These are phyloP conservation scores for Oeneis ivallda DNA, from an alignment of 2,888 invertebrate genomes.

Conservation along the genomic window DNA sequence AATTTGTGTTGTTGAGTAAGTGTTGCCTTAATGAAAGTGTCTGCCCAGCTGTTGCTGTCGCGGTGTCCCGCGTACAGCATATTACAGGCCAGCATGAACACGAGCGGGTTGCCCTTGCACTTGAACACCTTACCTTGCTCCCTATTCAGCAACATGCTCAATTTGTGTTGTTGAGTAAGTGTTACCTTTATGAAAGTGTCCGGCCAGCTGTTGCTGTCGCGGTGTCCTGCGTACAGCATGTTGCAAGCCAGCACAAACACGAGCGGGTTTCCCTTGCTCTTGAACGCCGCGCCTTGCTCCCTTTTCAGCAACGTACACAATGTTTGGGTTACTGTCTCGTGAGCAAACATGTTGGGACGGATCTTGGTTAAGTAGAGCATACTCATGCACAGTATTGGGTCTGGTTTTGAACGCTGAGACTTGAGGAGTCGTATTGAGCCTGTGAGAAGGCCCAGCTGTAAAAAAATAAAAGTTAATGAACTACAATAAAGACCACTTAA, in stretches of 20 bases:
- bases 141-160: conserved; percentile 90
- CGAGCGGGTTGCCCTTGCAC: conserved; percentile 91
- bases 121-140: too few relatives aligned
- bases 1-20: too few relatives aligned
- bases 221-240: conserved; percentile 89
- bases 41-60: too few relatives aligned
- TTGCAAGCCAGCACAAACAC: conserved; percentile 92
- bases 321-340: conserved; percentile 88
- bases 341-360: conserved; percentile 88
- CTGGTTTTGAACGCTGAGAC: conserved; percentile 90
- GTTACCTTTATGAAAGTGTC: conserved; percentile 93
- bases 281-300: conserved; percentile 86
- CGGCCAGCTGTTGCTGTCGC: conserved; percentile 94
- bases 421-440: conserved; percentile 92
- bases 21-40: too few relatives aligned
- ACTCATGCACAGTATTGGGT: conserved; percentile 88
- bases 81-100: too few relatives aligned
- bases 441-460: conserved; percentile 88
- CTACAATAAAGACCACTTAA: too few relatives aligned
- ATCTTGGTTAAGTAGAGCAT: conserved; percentile 91
- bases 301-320: conserved; percentile 91
- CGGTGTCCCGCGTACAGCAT: too few relatives aligned
- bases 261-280: conserved; percentile 90
- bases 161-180: too few relatives aligned
- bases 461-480: conserved; percentile 38